Evolutionary conservation across 2,888 invertebrate genomes (phyloP), one percentile per base, ranked within the genome.

Genomic region (Brachyptera putata): DNA sequence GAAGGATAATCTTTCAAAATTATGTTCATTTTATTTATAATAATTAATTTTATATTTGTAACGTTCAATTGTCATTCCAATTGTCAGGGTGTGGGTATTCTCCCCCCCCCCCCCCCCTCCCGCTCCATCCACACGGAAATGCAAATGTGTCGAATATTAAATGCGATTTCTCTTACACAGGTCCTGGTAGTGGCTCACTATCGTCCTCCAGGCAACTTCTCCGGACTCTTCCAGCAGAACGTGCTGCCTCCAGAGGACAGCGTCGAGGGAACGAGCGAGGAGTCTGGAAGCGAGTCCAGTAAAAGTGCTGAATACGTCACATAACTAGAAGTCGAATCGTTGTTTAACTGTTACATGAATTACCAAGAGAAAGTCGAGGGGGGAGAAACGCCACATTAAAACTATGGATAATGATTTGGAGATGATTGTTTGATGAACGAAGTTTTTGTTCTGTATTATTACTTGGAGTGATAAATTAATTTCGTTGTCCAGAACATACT

Each of bases 121-220:
- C n/a, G n/a, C n/a, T n/a, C n/a, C n/a, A n/a, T n/a, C n/a, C n/a
- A n/a, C n/a, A 7, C 43, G 13, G 43, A 4, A 14, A 43, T 43
- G 16, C 7, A 4, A 14, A 43, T 43, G 16, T 7, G 9, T 43
- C 16, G 13, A 4, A 13, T 18, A 5, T 18, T 18, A 24, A 25
- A 50, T 30, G 18, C 16, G 14, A 14, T n/a, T 24, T 5, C 50
- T 21, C 3, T 30, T 30, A 30, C 11, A 30, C 56, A 61, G 55
- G 62, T 89, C 48, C 85, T 90, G 65, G 90, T 92, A 0, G 92
- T 92, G 1, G 91, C 89, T 14, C 89, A 89, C 75, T 93, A 92
- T 73, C 82, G 84, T 37, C 91, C 92, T 0, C 84, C 89, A 0
- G 93, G 89, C 24, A 92, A 92, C 73, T 73, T 83, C 34, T 82